Percentiles rank a stretch among this genome's conserved stretches.
These are phyloP conservation scores for Tadarida brasiliensis DNA, from an alignment of 2,797 vertebrate species.

Conservation along the genomic window DNA sequence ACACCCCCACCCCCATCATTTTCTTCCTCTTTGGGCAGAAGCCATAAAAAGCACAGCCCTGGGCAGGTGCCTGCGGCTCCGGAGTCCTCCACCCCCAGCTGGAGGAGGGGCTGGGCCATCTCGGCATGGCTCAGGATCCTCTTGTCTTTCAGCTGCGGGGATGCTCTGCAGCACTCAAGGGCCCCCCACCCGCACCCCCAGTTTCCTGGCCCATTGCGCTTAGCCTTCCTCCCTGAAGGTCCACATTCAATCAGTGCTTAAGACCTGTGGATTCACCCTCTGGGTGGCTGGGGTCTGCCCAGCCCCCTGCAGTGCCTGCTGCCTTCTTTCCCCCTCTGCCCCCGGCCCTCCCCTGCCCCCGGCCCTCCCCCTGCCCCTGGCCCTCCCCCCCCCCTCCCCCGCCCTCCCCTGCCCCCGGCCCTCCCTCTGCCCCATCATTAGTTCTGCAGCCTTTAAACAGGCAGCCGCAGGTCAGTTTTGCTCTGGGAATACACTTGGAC, in stretches of 20 bases:
- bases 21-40: not conserved
- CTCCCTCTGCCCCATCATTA: too few relatives aligned
- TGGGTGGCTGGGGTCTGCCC: not conserved
- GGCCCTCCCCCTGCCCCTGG: too few relatives aligned
- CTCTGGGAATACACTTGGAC: not conserved
- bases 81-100: fast-evolving
- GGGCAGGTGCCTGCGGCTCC: not conserved
- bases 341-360: too few relatives aligned
- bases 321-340: not conserved
- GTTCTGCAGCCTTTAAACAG: not conserved
- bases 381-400: too few relatives aligned
- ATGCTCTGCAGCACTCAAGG: not conserved
- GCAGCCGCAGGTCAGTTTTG: not conserved
- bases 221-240: not conserved
- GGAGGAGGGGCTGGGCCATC: not conserved
- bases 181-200: not conserved
- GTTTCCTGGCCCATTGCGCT: not conserved
- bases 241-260: not conserved
- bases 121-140: not conserved
- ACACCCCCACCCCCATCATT: not conserved
- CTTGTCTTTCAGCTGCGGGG: too few relatives aligned
- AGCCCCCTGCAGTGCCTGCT: fast-evolving
- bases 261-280: not conserved
- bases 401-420: too few relatives aligned
- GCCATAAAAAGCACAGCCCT: not conserved